A percentile compares a stretch with the other conserved stretches of the same genome.
Conservation (phyloP, 2,797 vertebrate genomes). For the Characodon lateralis region DNA sequence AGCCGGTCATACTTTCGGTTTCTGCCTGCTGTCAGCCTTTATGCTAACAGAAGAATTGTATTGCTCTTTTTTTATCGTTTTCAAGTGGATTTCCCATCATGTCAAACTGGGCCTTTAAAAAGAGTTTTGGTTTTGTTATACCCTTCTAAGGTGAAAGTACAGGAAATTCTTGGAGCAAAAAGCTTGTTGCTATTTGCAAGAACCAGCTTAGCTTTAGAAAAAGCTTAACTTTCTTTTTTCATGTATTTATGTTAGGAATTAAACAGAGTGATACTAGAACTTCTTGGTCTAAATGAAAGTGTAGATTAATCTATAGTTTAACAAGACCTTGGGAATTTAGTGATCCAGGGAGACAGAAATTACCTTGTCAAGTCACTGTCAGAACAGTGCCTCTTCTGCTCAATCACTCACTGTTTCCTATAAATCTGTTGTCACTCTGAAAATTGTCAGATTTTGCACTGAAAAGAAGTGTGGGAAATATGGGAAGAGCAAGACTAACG, state of each 20-base stretch:
- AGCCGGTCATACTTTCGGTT: not conserved
- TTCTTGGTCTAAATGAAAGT: not conserved
- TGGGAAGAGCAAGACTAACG: slow-evolving; percentile 23
- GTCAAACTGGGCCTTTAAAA: not conserved
- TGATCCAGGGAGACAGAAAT: not conserved
- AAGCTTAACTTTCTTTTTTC: not conserved
- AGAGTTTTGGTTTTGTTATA: not conserved
- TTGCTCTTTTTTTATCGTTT: not conserved
- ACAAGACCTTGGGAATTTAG: not conserved
- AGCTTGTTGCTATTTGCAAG: not conserved
- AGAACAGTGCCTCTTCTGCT: not conserved
- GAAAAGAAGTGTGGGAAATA: slow-evolving; percentile 8
- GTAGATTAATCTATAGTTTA: not conserved
- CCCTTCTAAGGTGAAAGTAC: not conserved
- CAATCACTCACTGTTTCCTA: slow-evolving; percentile 4
- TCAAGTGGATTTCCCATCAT: not conserved
- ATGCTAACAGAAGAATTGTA: not conserved
- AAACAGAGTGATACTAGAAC: not conserved
- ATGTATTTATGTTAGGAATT: not conserved
- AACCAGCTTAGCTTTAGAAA: not conserved
- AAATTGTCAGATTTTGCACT: not conserved
- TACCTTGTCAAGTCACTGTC: not conserved
- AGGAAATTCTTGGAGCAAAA: not conserved
- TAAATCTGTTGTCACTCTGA: not conserved
- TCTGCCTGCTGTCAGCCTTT: not conserved